Conservation (phyloP, 2,797 vertebrate genomes). For the Helicolenus hilgendorfi region DNA sequence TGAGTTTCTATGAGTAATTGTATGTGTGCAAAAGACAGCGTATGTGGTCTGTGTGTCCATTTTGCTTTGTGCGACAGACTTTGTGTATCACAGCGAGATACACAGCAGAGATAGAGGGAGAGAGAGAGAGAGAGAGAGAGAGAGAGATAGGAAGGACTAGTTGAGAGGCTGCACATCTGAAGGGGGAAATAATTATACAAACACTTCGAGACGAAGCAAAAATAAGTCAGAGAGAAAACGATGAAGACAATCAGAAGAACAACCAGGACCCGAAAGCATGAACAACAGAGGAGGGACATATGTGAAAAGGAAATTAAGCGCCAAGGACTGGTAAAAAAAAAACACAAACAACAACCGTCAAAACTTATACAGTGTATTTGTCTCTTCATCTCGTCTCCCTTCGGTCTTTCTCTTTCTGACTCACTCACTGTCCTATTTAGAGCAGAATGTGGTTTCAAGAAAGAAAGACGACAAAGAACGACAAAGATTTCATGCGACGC, state of each 20-base stretch:
- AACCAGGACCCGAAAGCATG: constrained; percentile 32
- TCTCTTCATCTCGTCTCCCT: constrained; percentile 63
- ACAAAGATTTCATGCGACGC: background rate
- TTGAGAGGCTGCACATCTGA: constrained; percentile 44
- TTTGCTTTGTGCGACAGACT: constrained; percentile 25
- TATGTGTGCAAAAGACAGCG: constrained; percentile 19
- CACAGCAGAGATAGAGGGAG: constrained; percentile 10
- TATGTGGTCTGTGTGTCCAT: constrained; percentile 54
- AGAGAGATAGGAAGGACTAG: constrained; percentile 42
- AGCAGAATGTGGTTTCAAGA: constrained; percentile 70
- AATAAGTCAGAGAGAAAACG: constrained; percentile 24
- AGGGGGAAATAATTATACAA: constrained; percentile 55
- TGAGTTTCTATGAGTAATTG: constrained; percentile 30
- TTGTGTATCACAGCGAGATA: constrained; percentile 15
- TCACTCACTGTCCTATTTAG: constrained; percentile 74
- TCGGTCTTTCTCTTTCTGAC: constrained; percentile 73
- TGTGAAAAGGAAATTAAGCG: constrained; percentile 65
- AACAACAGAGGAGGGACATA: constrained; percentile 43
- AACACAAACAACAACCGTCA: constrained; percentile 20
- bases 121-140: background rate
- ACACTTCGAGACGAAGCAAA: constrained; percentile 7
- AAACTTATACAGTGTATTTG: constrained; percentile 60
- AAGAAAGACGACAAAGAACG: constrained; percentile 25
- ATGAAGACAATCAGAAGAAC: constrained; percentile 51
- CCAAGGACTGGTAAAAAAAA: constrained; percentile 70